Percentiles rank a stretch among this genome's conserved stretches.
Evolutionary conservation across 1,140 invertebrate species (phyloP).

Genomic region (Drosophila ercepeae): DNA sequence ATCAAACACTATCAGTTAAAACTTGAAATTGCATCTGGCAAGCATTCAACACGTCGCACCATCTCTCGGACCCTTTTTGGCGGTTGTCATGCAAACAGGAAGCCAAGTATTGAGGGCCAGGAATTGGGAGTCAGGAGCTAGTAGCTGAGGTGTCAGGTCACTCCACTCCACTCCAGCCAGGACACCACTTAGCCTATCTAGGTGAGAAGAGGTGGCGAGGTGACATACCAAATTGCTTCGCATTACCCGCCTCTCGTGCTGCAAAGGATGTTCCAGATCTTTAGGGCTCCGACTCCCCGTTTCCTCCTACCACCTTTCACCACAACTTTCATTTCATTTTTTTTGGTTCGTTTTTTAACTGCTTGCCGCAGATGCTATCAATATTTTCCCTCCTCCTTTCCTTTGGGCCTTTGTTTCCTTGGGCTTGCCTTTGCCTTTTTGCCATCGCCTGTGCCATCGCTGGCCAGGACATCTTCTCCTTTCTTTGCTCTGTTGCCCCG

Average conservation of each 20-base stretch:
- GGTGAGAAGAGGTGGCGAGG: constrained; percentile 1
- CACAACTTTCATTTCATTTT: constrained; percentile 57
- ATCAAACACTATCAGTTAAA: constrained; percentile 70
- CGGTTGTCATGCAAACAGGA: constrained; percentile 60
- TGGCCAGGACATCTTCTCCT: background rate
- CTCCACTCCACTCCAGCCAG: constrained; percentile 7
- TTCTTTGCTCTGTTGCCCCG: background rate
- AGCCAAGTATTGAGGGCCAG: background rate
- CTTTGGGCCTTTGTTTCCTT: background rate
- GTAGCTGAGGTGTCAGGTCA: background rate
- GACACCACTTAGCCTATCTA: constrained; percentile 53
- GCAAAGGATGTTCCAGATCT: constrained; percentile 45
- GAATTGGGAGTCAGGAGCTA: background rate
- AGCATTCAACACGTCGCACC: constrained; percentile 53
- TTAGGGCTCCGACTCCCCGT: constrained; percentile 22
- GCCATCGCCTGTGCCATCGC: no score
- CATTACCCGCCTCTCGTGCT: constrained; percentile 63
- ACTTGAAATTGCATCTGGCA: constrained; percentile 72
- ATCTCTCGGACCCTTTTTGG: constrained; percentile 2
- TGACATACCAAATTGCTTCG: constrained; percentile 62
- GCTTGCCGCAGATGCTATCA: constrained; percentile 74
- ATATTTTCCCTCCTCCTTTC: constrained; percentile 64
- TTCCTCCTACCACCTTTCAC: constrained; percentile 16
- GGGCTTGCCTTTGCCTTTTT: constrained; percentile 40
- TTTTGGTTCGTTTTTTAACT: constrained; percentile 67